Evolutionary conservation across 2,797 vertebrate species (phyloP), one percentile per base, ranked within the genome.

Genomic region (Ateles fusciceps): DNA sequence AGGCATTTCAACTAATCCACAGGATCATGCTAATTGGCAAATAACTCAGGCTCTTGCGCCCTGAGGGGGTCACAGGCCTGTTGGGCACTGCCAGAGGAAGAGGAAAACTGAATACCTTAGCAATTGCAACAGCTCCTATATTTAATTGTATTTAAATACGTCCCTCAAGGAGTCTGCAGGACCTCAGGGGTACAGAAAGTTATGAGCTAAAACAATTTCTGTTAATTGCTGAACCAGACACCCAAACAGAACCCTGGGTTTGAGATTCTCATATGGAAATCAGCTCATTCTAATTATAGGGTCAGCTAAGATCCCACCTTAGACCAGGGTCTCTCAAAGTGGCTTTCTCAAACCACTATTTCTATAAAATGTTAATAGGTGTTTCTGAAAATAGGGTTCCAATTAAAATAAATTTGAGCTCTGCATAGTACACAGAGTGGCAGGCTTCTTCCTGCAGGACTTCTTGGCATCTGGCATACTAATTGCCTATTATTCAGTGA

Each of bases 211-310:
- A 97, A 94, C 90, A 94, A 61, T 94, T 95, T 94, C 88, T 97
- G 79, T 86, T 98, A 97, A 98, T 96, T 98, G 95, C 92, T 83
- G 71, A 94, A 95, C 90, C 92, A 97, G 97, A 96, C 95, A 96
- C 85, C 93, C 94, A 96, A 75, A 96, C 50, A 96, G 80, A 94
- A 90, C 72, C 71, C 85, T 84, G 39, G 79, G 61, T 93, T 94
- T 76, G 75, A 94, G 79, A 75, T 48, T 96, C 88, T 72, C 55
- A 6, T 36, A 42, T 79, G 86, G 84, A 94, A 30, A 85, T 22
- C 10, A 74, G 64, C 39, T 95, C 50, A 48, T 71, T 92, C 80
- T 33, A 30, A 81, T 92, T 64, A 39, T 5, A 19, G 59, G 24
- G 39, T 33, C 26, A 3, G 81, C 39, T 42, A 83, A 95, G 74